phyloP scores from a whole-genome alignment of 64 coral and sea anemone genomes.

The Platygyra sinensis region DNA sequence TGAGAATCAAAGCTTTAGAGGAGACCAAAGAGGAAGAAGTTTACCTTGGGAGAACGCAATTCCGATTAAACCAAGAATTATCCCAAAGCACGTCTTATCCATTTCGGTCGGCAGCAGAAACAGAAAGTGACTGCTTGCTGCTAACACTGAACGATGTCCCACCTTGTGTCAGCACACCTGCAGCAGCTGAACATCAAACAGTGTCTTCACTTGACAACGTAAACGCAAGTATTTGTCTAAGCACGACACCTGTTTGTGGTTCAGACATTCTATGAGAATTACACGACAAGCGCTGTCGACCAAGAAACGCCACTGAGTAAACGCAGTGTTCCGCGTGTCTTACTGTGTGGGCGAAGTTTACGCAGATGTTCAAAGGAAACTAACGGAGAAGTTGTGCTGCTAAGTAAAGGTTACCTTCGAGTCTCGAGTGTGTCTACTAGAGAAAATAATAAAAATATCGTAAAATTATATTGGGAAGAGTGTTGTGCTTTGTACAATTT shows the following conservation, averaged over 20 bases:
- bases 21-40: not conserved
- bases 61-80: not conserved
- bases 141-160: not conserved
- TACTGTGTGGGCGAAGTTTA: no score
- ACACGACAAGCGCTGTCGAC: not conserved
- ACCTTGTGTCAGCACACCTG: not conserved
- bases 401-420: no score
- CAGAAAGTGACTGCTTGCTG: not conserved
- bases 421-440: no score
- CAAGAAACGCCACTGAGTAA: not conserved
- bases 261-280: not conserved
- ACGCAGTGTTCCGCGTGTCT: not conserved
- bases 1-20: no score
- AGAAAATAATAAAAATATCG: no score
- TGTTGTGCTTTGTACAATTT: no score
- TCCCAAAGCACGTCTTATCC: not conserved
- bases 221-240: not conserved
- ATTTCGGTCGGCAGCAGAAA: not conserved
- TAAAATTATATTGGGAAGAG: no score
- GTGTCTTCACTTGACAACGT: not conserved
- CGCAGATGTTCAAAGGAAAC: no score
- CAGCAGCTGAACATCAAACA: not conserved
- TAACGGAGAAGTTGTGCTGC: no score
- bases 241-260: not conserved
- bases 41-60: slow-evolving; percentile 8